phyloP scores from a whole-genome alignment of 2,797 vertebrate genomes.

The Hafferia zeledoni region DNA sequence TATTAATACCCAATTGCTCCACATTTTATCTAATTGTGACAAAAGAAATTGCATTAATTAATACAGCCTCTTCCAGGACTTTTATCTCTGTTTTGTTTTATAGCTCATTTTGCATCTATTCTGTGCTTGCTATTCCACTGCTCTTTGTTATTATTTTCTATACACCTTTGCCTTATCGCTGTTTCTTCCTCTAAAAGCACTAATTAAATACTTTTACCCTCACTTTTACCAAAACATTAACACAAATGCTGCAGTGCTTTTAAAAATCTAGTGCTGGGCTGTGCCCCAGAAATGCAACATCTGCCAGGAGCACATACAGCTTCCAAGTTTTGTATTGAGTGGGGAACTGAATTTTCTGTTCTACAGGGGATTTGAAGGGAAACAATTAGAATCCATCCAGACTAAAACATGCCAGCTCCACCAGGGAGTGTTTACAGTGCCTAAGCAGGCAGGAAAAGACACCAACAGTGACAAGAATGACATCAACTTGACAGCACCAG shows the following conservation, averaged over 20 bases:
- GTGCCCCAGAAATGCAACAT: background rate
- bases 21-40: background rate
- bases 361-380: background rate
- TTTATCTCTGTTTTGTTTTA: background rate
- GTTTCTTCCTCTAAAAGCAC: background rate
- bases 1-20: background rate
- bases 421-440: background rate
- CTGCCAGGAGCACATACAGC: background rate
- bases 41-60: conserved; percentile 11
- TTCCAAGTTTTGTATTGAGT: background rate
- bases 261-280: background rate
- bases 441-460: background rate
- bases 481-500: background rate
- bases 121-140: background rate
- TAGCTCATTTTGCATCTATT: background rate
- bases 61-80: background rate
- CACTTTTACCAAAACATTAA: background rate
- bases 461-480: background rate
- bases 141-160: conserved; percentile 1
- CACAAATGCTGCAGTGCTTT: background rate
- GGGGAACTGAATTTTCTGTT: background rate
- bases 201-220: background rate
- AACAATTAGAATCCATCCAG: background rate
- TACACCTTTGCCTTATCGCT: background rate
- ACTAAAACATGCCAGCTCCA: background rate